Base-by-base conservation (phyloP, 2,113 vertebrate genomes). In the Nibea coibor region DNA sequence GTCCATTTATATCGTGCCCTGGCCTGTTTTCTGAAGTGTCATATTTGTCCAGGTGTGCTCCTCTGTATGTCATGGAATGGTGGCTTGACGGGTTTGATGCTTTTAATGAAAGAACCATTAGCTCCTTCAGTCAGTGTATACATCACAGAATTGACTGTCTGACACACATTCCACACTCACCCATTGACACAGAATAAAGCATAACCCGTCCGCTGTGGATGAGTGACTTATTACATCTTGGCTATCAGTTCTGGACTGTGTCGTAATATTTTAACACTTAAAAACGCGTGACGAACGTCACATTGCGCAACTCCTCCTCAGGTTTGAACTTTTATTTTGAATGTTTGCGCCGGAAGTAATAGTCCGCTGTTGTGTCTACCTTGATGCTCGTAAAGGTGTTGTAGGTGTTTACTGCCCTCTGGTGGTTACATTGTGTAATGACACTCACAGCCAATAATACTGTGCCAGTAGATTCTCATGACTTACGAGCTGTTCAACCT, bases 1-100 rank as follows among this genome's bases (percentile, higher is more conserved):
- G 22, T 51, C 16, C 65, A 75, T 87, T 81, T 68, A 90, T 59
- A 51, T 83, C 83, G 31, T 35, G 7, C 8, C 35, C 35, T 35
- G 6, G 35, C 35, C 35, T 35, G 35, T 35, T 35, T 8, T 7
- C 35, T 35, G 35, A 35, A 35, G 35, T 35, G 35, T 35, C 35
- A 35, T 35, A 35, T 35, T 35, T 31, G 28, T 31, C 28, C 28
- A 31, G 3, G 11, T 45, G 62, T 54, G 14, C 10, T 50, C 2
- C 24, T 31, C 3, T 61, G 20, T 19, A n/a, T 12, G 39, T n/a
- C 20, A 39, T 28, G 19, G 10, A 11, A 26, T 28, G 47, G 16
- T 43, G 54, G 43, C 48, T 51, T 35, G 43, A 35, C n/a, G 20
- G 47, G 12, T 14, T 5, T 20, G 10, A 8, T 39, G 26, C 6